These are phyloP conservation scores for Turritopsis dohrnii DNA, from an alignment of 30 jellyfish, hydroid and myxozoan genomes.

Conservation along the genomic window DNA sequence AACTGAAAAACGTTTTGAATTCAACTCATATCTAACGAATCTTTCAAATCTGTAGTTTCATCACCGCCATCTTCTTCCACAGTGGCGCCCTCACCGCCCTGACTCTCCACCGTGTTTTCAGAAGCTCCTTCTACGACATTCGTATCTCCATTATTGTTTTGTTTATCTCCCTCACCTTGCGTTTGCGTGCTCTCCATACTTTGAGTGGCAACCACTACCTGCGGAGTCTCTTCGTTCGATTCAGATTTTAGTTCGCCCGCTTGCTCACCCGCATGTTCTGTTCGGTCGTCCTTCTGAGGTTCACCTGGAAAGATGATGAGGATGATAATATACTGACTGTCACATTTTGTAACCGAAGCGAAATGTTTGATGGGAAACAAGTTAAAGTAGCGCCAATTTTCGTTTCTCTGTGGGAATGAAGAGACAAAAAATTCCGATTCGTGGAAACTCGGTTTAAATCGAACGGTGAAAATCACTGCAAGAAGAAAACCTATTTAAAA, in stretches of 20 bases:
- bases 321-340: too few relatives aligned
- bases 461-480: too few relatives aligned
- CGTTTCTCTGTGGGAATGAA: too few relatives aligned
- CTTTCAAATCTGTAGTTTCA: not conserved
- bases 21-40: not conserved
- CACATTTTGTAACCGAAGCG: too few relatives aligned
- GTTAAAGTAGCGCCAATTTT: too few relatives aligned
- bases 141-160: not conserved
- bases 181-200: not conserved
- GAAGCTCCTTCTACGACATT: not conserved
- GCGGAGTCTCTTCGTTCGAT: not conserved
- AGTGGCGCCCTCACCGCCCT: not conserved
- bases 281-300: not conserved
- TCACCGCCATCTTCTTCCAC: not conserved
- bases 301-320: not conserved
- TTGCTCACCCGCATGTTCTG: not conserved
- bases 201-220: not conserved
- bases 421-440: too few relatives aligned
- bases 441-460: too few relatives aligned
- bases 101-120: not conserved
- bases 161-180: not conserved
- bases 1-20: too few relatives aligned
- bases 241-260: not conserved
- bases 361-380: too few relatives aligned
- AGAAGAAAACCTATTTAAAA: too few relatives aligned